These are phyloP conservation scores for Scolanthus callimorphus DNA, from an alignment of 92 coral and sea anemone genomes.

Conservation along the genomic window DNA sequence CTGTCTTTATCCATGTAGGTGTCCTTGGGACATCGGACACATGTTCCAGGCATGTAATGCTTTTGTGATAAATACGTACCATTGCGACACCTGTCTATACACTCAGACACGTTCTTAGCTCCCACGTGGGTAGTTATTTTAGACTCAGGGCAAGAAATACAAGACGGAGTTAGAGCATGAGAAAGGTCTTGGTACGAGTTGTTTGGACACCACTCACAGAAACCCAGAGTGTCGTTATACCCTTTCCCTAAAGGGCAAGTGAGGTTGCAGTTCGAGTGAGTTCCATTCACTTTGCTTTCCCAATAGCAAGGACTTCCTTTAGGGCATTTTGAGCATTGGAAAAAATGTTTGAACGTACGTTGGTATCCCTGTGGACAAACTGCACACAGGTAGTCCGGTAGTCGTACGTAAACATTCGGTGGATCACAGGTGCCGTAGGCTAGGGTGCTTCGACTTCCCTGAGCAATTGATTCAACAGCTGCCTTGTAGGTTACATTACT, in stretches of 20 bases:
- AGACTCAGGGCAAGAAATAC: slow-evolving; percentile 12
- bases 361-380: not conserved
- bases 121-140: slow-evolving; percentile 19
- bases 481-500: not conserved
- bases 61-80: slow-evolving; percentile 8
- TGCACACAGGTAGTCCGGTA: not conserved
- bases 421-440: not conserved
- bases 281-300: not conserved
- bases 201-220: slow-evolving; percentile 36
- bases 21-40: slow-evolving; percentile 14
- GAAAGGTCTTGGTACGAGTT: slow-evolving; percentile 16
- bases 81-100: slow-evolving; percentile 14
- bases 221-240: not conserved
- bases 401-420: not conserved
- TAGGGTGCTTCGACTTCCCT: not conserved
- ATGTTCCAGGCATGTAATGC: not conserved
- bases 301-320: not conserved
- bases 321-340: not conserved
- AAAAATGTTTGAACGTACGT: not conserved
- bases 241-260: not conserved
- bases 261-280: not conserved
- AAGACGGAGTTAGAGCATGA: not conserved
- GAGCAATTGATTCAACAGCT: not conserved
- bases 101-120: slow-evolving; percentile 19
- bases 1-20: slow-evolving; percentile 12